phyloP scores from a whole-genome alignment of 2,888 invertebrate species.

The Pristionchus exspectatus region DNA sequence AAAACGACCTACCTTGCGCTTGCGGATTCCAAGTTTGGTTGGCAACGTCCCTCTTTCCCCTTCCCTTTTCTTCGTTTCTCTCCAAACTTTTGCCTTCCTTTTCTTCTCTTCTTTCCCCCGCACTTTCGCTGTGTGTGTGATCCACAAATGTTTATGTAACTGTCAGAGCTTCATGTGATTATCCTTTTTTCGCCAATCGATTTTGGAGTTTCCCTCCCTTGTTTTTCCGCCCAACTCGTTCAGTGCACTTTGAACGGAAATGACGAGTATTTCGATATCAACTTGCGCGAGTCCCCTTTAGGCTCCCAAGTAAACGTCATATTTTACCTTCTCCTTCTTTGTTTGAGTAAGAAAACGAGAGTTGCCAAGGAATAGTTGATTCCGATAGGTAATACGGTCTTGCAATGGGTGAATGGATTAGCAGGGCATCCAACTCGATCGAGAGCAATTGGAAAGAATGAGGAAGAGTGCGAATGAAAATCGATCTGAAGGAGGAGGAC shows the following conservation, averaged over 20 bases:
- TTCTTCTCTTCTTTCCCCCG: constrained; percentile 21
- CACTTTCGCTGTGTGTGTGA: not conserved
- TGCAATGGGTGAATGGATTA: not conserved
- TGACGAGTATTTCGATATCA: not conserved
- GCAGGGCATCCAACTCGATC: constrained; percentile 70
- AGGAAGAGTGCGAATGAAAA: constrained; percentile 60
- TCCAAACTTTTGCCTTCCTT: constrained; percentile 14
- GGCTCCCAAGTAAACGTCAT: too few relatives aligned
- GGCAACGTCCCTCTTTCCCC: not conserved
- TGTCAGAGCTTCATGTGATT: constrained; percentile 34
- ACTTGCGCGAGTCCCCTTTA: not conserved
- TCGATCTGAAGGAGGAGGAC: not conserved
- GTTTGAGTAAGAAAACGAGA: not conserved
- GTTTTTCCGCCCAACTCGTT: not conserved
- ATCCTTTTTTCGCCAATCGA: not conserved
- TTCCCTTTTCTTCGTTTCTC: not conserved
- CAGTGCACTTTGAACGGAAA: not conserved
- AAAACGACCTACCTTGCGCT: not conserved
- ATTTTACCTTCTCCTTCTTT: not conserved
- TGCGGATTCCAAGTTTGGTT: not conserved
- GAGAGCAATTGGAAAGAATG: constrained; percentile 66
- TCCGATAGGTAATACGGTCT: not conserved
- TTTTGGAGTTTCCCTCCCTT: not conserved
- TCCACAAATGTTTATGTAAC: constrained; percentile 34
- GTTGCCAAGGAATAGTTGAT: not conserved